phyloP scores from a whole-genome alignment of 1,140 invertebrate genomes.

The Trichonephila inaurata region DNA sequence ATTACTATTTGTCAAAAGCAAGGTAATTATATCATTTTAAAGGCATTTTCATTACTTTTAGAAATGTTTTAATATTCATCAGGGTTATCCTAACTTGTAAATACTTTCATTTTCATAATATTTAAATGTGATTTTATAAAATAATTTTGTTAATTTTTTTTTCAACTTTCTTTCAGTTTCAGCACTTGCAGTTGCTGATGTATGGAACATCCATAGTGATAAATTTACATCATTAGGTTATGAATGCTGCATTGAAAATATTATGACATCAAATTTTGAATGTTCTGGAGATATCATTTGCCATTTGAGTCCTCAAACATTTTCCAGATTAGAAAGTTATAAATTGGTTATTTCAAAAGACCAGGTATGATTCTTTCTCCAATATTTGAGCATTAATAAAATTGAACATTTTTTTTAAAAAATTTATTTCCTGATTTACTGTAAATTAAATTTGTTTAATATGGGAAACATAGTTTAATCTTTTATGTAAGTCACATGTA shows the following conservation, averaged over 20 bases:
- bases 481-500: too few species aligned
- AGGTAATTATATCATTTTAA: too few species aligned
- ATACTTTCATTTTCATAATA: too few species aligned
- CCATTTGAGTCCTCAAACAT: conserved; percentile 82
- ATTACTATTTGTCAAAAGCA: too few species aligned
- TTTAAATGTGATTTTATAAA: too few species aligned
- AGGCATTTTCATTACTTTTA: too few species aligned
- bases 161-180: conserved; percentile 37
- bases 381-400: neutral
- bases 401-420: neutral
- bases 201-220: conserved; percentile 41
- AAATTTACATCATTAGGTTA: conserved; percentile 32
- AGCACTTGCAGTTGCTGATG: conserved; percentile 1
- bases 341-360: conserved; percentile 82
- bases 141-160: neutral
- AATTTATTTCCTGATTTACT: too few species aligned
- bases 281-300: conserved; percentile 79
- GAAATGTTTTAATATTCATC: too few species aligned
- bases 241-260: conserved; percentile 48
- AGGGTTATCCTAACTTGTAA: too few species aligned
- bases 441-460: too few species aligned
- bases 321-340: conserved; percentile 81
- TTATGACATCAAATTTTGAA: conserved; percentile 8
- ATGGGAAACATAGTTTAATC: too few species aligned
- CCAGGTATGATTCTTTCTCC: conserved; percentile 77